These are phyloP conservation scores for Melipona quadrifasciata DNA, from an alignment of 1,140 invertebrate species.

Conservation along the genomic window DNA sequence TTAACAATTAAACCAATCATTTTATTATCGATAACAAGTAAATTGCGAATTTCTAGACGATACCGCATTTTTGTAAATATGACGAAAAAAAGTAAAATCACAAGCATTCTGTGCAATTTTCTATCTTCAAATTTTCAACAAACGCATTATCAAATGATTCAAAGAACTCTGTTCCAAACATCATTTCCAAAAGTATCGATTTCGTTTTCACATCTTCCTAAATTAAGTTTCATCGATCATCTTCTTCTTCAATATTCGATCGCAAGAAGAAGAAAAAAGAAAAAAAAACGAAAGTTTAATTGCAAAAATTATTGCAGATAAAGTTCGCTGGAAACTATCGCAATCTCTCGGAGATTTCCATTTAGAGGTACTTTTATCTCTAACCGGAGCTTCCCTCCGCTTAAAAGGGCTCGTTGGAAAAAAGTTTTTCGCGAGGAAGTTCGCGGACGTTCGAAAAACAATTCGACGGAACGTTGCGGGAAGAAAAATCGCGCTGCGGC, in stretches of 20 bases:
- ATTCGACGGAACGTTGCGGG: not conserved
- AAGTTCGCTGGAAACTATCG: not conserved
- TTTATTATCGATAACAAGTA: no score
- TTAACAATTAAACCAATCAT: no score
- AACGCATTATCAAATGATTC: no score
- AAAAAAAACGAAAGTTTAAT: not conserved
- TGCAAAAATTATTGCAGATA: not conserved
- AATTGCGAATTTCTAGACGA: no score
- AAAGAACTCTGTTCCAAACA: no score
- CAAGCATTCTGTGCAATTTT: no score
- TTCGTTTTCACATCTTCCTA: no score
- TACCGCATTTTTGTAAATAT: no score
- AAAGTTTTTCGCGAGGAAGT: not conserved
- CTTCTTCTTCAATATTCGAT: not conserved
- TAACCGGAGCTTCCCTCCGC: not conserved
- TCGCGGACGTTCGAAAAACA: not conserved
- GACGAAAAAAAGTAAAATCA: no score
- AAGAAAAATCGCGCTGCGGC: not conserved
- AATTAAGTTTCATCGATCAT: not conserved
- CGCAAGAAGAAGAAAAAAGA: no score
- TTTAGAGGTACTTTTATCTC: constrained; percentile 9
- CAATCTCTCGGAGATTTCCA: not conserved
- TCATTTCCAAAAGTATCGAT: no score
- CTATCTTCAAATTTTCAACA: no score
- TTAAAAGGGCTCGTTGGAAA: not conserved